Conservation (phyloP, 2,113 vertebrate genomes). For the Chaenogobius annularis region DNA sequence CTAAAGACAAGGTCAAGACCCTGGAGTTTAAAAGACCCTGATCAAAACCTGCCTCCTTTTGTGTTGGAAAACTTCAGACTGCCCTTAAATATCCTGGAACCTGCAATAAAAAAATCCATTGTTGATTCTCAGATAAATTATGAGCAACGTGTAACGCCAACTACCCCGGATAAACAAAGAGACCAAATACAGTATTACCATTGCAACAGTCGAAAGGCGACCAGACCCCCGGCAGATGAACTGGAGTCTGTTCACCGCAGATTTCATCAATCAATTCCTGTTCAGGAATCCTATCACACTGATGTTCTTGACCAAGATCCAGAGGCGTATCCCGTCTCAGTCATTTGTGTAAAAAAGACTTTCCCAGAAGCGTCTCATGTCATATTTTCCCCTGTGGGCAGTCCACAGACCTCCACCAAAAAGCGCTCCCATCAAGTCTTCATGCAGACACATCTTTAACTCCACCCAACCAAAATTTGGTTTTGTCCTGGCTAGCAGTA, state of each 20-base stretch:
- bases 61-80: slow-evolving; percentile 2
- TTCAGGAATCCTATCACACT: slow-evolving; percentile 18
- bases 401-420: slow-evolving; percentile 29
- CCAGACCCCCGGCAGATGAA: background rate
- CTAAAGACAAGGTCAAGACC: slow-evolving; percentile 27
- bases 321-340: slow-evolving; percentile 3
- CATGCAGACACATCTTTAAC: slow-evolving; percentile 51
- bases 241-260: background rate
- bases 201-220: background rate
- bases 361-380: slow-evolving; percentile 4
- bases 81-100: slow-evolving; percentile 28
- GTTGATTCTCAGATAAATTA: slow-evolving; percentile 5
- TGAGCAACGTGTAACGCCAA: slow-evolving; percentile 7
- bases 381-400: background rate
- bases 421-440: slow-evolving; percentile 22
- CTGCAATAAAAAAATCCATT: slow-evolving; percentile 14
- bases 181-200: slow-evolving; percentile 4
- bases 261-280: slow-evolving; percentile 17
- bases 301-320: slow-evolving; percentile 2
- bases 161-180: background rate
- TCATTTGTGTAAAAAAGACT: background rate
- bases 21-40: slow-evolving; percentile 34
- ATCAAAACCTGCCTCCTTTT: slow-evolving; percentile 10
- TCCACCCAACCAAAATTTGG: too few relatives aligned
- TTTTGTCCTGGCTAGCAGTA: too few relatives aligned